Conservation (phyloP, 2,888 invertebrate species). For the Lysandra coridon region DNA sequence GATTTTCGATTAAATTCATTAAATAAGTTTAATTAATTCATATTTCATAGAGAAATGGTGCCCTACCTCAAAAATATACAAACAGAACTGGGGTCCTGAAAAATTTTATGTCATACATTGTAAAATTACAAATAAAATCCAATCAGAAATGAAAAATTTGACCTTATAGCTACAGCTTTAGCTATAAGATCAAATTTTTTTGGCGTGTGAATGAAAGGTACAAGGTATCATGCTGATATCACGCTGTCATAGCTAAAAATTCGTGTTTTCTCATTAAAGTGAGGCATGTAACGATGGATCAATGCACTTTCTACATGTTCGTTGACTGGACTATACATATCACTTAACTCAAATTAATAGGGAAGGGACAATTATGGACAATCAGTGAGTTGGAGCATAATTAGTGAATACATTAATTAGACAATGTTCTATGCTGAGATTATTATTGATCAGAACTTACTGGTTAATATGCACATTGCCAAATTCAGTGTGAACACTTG, state of each 20-base stretch:
- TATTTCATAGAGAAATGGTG: too few species aligned
- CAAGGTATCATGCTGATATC: too few species aligned
- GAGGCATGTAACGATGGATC: background rate
- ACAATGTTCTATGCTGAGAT: background rate
- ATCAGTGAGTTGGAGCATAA: conserved; percentile 19
- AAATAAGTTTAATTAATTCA: too few species aligned
- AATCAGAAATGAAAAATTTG: too few species aligned
- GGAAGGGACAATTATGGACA: conserved; percentile 21
- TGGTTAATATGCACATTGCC: background rate
- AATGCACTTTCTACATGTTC: background rate
- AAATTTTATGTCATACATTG: too few species aligned
- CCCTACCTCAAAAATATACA: too few species aligned
- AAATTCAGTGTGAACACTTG: background rate
- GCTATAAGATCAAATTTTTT: too few species aligned
- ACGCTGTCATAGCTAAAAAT: background rate
- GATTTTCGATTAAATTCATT: too few species aligned
- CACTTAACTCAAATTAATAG: conserved; percentile 22
- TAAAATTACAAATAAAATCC: too few species aligned
- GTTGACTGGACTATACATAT: background rate
- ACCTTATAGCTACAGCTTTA: too few species aligned
- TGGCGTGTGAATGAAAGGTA: too few species aligned
- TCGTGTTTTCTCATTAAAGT: background rate
- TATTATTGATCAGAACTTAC: conserved; percentile 15
- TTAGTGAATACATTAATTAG: conserved; percentile 22
- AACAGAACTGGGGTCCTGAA: too few species aligned